A percentile compares a stretch with the other conserved stretches of the same genome.
Evolutionary conservation across 2,797 vertebrate genomes (phyloP).

Genomic region (Chrosomus eos): DNA sequence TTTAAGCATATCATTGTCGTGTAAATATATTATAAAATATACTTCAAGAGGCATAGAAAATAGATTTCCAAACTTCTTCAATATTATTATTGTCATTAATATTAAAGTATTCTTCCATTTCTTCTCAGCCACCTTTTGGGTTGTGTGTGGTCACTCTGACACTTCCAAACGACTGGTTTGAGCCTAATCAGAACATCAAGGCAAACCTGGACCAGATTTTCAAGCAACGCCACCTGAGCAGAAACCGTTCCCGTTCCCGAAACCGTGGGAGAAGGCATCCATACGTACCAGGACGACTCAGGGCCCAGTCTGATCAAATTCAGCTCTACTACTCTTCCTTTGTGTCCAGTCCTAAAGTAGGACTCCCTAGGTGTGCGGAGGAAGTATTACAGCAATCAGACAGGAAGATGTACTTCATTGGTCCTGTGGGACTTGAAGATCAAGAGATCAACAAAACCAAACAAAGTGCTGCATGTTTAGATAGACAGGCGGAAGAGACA

Average conservation of each 20-base stretch:
- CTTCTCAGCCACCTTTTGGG: constrained; percentile 71
- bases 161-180: constrained; percentile 71
- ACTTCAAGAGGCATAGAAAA: background rate
- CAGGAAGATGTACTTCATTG: constrained; percentile 69
- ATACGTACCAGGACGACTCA: constrained; percentile 45
- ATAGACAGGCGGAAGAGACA: constrained; percentile 62
- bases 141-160: constrained; percentile 72
- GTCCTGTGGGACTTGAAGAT: constrained; percentile 64
- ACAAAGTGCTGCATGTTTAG: constrained; percentile 61
- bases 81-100: background rate
- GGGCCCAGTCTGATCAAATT: constrained; percentile 60
- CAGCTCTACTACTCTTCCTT: constrained; percentile 77
- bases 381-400: constrained; percentile 63
- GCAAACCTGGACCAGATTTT: constrained; percentile 49
- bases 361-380: constrained; percentile 63
- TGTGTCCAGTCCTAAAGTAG: constrained; percentile 42
- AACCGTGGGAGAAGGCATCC: constrained; percentile 35
- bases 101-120: background rate
- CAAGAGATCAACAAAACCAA: constrained; percentile 50
- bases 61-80: background rate
- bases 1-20: no score
- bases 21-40: no score
- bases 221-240: constrained; percentile 41
- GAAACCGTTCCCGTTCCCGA: constrained; percentile 44
- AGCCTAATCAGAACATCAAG: constrained; percentile 43